phyloP scores from a whole-genome alignment of 2,888 invertebrate species.

The Cheilosia scutellata region DNA sequence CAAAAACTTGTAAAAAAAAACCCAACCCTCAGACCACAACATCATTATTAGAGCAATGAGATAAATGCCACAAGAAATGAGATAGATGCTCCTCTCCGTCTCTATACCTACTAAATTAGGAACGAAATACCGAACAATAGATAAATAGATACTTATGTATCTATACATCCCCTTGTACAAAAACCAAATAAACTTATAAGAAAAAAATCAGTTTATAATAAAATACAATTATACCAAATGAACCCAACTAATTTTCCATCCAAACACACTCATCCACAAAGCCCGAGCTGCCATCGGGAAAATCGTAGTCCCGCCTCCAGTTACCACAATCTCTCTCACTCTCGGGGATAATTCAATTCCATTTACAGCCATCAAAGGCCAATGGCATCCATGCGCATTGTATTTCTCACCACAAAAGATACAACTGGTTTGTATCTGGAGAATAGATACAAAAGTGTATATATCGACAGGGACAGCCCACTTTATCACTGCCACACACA shows the following conservation, averaged over 20 bases:
- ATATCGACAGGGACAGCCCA: constrained; percentile 45
- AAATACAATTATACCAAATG: constrained; percentile 78
- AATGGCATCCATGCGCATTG: constrained; percentile 66
- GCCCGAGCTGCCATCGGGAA: neutral
- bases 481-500: constrained; percentile 31
- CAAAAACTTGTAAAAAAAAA: constrained; percentile 27
- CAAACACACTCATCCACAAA: constrained; percentile 13
- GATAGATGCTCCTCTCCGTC: constrained; percentile 52
- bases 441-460: constrained; percentile 42
- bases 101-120: constrained; percentile 60
- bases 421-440: constrained; percentile 21
- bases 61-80: constrained; percentile 74
- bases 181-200: constrained; percentile 66
- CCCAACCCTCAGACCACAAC: constrained; percentile 71
- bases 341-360: constrained; percentile 54
- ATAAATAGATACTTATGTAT: constrained; percentile 75
- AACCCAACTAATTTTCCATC: constrained; percentile 73
- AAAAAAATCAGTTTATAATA: constrained; percentile 76
- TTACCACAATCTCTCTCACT: constrained; percentile 25
- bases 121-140: constrained; percentile 71
- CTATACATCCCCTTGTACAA: constrained; percentile 58
- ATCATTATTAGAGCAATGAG: constrained; percentile 76
- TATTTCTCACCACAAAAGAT: constrained; percentile 58
- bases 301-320: constrained; percentile 61
- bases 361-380: constrained; percentile 71